Evolutionary conservation across 2,797 vertebrate species (phyloP), one percentile per base, ranked within the genome.

Genomic region (Falco berigora): DNA sequence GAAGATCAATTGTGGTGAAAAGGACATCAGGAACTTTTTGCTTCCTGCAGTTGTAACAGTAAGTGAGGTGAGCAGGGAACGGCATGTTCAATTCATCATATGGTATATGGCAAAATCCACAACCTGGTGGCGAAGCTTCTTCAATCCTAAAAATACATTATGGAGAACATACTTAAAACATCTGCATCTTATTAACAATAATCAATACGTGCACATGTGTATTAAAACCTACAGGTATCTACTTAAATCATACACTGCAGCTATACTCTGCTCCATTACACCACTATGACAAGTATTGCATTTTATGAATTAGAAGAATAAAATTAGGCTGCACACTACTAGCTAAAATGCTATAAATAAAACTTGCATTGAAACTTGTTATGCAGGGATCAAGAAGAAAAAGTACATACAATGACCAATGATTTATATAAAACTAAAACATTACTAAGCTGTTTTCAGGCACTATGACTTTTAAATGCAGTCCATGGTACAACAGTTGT

Each of bases 1-100:
- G 99, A 92, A 99, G 97, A 96, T 99, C 99, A 46, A 99, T 99
- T n/a, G 99, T 99, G 88, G 99, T 99, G 94, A 99, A 99, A 53
- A 99, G 98, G 80, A 99, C 99, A 93, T 99, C 99, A 6, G 99
- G 99, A 89, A 99, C 99, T 98, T 99, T 99, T 83, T 99, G 99
- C 55, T 98, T 98, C 88, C 98, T 98, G 94, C 99, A 99, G 97
- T 98, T 98, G 96, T 98, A 99, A 96, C 99, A 99, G 32, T 98
- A 99, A 3, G 99, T 99, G 94, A 99, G 99, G 94, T 99, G 99
- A 84, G 99, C 99, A 15, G 99, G 99, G 96, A 99, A 99, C 0
- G 99, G 99, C 99, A 99, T 99, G 97, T 99, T 99, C 95, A 99
- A 95, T 96, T 99, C 99, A 97, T 99, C 99, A 20, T 99, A 99